These are phyloP conservation scores for Capra hircus DNA, from an alignment of 2,113 vertebrate genomes.

Conservation along the genomic window DNA sequence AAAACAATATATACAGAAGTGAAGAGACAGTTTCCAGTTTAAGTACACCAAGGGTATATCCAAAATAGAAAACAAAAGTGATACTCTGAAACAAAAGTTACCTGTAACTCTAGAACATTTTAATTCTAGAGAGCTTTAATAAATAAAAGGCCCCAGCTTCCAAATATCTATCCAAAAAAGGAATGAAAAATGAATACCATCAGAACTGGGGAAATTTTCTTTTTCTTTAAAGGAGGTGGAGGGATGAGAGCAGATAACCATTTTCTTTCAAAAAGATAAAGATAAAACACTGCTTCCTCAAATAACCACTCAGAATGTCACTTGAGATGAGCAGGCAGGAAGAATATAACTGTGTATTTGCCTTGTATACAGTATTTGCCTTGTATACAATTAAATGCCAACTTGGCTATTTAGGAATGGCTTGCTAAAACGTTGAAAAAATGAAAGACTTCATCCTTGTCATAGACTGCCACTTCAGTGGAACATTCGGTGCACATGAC, in stretches of 20 bases:
- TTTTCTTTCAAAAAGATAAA: conserved; percentile 23
- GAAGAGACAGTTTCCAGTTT: not conserved
- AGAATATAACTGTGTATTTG: not conserved
- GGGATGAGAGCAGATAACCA: not conserved
- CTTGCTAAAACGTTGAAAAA: conserved; percentile 97
- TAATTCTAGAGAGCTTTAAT: conserved; percentile 54
- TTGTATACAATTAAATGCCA: not conserved
- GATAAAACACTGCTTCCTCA: conserved; percentile 29
- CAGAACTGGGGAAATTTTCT: not conserved
- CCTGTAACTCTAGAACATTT: conserved; percentile 44
- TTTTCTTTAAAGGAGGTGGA: not conserved
- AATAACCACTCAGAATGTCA: conserved; percentile 17
- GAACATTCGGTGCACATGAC: conserved; percentile 93
- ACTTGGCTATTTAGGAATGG: conserved; percentile 83
- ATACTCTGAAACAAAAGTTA: conserved; percentile 47
- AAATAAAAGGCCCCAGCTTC: conserved; percentile 41
- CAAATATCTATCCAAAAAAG: conserved; percentile 23
- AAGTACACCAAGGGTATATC: not conserved
- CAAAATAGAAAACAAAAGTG: conserved; percentile 8
- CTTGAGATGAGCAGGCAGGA: not conserved
- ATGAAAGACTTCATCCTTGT: conserved; percentile 95
- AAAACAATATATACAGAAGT: not conserved
- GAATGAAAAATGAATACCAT: conserved; percentile 16
- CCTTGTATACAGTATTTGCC: not conserved
- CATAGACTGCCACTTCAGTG: conserved; percentile 94